Evolutionary conservation across 1,140 invertebrate genomes (phyloP).

Genomic region (Lepidurus arcticus): DNA sequence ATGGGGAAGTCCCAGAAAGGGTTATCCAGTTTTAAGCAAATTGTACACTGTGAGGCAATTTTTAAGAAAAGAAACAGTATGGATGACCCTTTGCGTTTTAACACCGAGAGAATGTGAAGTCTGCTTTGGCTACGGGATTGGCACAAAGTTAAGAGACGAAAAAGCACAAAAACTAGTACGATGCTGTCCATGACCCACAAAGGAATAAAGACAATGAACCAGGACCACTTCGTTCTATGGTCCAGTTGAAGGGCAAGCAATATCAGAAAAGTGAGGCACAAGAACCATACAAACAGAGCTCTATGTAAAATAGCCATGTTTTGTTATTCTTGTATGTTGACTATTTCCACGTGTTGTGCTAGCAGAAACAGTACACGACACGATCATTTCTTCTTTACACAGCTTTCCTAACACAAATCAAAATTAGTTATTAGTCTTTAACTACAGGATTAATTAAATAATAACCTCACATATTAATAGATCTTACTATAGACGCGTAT

Average conservation of each 20-base stretch:
- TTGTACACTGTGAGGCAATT: background rate
- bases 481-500: no score
- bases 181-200: slow-evolving; percentile 9
- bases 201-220: background rate
- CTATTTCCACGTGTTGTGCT: background rate
- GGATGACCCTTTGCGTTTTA: background rate
- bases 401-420: no score
- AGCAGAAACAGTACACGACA: no score
- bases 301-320: background rate
- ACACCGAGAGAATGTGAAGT: background rate
- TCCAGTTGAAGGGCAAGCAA: background rate
- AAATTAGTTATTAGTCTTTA: no score
- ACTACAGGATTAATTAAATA: no score
- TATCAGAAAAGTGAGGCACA: background rate
- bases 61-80: background rate
- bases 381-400: no score
- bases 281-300: background rate
- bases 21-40: background rate
- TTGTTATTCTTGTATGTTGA: background rate
- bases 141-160: background rate
- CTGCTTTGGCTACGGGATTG: background rate
- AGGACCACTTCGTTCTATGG: background rate
- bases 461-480: no score
- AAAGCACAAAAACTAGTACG: background rate
- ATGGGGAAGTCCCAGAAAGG: slow-evolving; percentile 9